These are phyloP conservation scores for Eupithecia centaureata DNA, from an alignment of 2,888 invertebrate species.

Conservation along the genomic window DNA sequence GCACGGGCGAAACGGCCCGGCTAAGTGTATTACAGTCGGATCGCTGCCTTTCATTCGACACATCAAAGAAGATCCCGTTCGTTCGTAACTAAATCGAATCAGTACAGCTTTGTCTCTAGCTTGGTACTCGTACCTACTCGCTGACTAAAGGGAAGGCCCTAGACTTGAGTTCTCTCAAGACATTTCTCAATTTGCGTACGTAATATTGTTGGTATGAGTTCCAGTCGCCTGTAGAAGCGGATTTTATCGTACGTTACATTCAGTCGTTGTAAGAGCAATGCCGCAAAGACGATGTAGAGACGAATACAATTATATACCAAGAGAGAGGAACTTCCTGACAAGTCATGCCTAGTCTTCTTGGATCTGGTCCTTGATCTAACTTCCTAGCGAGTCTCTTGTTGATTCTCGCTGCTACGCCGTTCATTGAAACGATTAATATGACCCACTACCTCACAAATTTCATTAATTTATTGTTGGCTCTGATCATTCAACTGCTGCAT, in stretches of 20 bases:
- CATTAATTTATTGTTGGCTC: no score
- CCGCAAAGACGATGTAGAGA: not conserved
- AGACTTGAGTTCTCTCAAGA: conserved; percentile 41
- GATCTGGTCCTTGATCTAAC: no score
- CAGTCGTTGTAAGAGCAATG: not conserved
- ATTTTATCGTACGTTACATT: conserved; percentile 14
- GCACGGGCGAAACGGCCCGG: conserved; percentile 74
- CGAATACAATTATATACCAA: no score
- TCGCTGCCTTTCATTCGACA: conserved; percentile 83
- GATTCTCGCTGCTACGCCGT: no score
- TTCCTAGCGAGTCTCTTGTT: no score
- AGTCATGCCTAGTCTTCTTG: no score
- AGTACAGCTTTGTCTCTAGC: conserved; percentile 77
- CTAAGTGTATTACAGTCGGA: conserved; percentile 82
- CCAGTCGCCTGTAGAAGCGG: conserved; percentile 14
- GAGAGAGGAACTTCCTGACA: no score
- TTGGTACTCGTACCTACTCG: conserved; percentile 67
- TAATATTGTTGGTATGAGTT: not conserved
- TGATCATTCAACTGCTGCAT: no score
- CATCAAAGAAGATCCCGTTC: conserved; percentile 82
- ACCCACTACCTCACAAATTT: no score
- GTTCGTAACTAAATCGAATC: conserved; percentile 80
- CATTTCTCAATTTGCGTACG: conserved; percentile 30
- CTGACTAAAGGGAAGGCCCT: conserved; percentile 53
- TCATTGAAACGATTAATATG: no score